Base-by-base conservation (phyloP, 2,888 invertebrate species). In the Strigamia maritima region DNA sequence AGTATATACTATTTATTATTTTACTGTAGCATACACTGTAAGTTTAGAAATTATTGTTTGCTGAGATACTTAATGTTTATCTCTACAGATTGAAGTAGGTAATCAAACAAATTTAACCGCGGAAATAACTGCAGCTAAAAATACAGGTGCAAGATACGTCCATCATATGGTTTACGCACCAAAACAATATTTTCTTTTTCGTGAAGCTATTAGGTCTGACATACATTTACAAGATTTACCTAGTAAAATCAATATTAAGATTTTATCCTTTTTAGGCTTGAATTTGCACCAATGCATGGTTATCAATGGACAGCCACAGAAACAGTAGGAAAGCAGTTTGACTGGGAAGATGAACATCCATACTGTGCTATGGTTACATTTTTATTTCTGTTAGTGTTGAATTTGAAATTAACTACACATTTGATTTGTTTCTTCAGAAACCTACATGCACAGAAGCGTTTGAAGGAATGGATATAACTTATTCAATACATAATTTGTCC, bases 201-300 rank as follows among this genome's bases (percentile, higher is more conserved):
- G 60, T 22, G 60, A 65, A 65, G 60, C 60, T 12, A 65, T 65
- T 3, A 65, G 60, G 60, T 44, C 12, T 44, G 14, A 8, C 38
- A 8, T 8, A 38, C 38, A 44, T 44, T 44, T 44, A 44, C 44
- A 44, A 16, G 14, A n/a, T 2, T 44, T 1, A n/a, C n/a, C n/a
- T n/a, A n/a, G n/a, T n/a, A 16, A 44, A 44, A 44, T n/a, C 1
- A 44, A 44, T 35, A 35, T 35, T 35, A 35, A 10, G 4, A 65
- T 22, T 54, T 7, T 8, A 24, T 65, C 22, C 19, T 22, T 65
- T 65, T 24, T 19, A 65, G 60, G 12, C 24, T 24, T 24, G 24
- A 65, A 10, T 65, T 65, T 65, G 24, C 60, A 65, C 60, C 60
- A 65, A 65, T 65, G 60, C 60, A 65, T 65, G 60, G 60, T 6